Conservation (phyloP, 2,888 invertebrate species). For the Apamea crenata region DNA sequence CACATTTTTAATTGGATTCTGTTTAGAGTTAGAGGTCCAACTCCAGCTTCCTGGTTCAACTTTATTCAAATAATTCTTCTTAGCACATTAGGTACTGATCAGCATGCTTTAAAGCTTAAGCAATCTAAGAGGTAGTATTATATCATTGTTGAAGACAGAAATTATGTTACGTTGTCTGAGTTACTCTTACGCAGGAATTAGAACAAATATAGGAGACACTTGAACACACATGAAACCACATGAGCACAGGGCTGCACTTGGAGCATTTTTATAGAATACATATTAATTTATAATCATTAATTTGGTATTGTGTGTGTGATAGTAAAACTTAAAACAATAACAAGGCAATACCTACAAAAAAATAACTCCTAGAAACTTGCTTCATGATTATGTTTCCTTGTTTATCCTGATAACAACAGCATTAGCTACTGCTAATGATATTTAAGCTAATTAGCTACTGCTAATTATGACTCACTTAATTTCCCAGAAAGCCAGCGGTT, state of each 20-base stretch:
- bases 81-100: neutral
- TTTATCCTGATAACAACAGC: neutral
- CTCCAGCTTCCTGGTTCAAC: neutral
- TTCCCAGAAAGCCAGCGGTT: too few species aligned
- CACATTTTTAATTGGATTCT: neutral
- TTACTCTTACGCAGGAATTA: conserved; percentile 89
- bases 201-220: conserved; percentile 89
- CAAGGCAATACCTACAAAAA: neutral
- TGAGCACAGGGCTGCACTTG: conserved; percentile 81
- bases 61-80: neutral
- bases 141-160: conserved; percentile 42
- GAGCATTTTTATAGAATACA: neutral
- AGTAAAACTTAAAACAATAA: neutral
- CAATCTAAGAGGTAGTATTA: conserved; percentile 5
- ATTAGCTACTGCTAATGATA: neutral
- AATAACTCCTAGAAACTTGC: neutral
- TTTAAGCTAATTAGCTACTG: too few species aligned
- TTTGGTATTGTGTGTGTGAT: neutral
- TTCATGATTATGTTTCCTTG: neutral
- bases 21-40: neutral
- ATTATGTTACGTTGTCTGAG: conserved; percentile 74
- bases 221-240: conserved; percentile 90
- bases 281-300: neutral
- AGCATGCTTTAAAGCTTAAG: neutral
- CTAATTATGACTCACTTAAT: too few species aligned